Conservation (phyloP, 2,797 vertebrate species). For the Etheostoma nigrum region DNA sequence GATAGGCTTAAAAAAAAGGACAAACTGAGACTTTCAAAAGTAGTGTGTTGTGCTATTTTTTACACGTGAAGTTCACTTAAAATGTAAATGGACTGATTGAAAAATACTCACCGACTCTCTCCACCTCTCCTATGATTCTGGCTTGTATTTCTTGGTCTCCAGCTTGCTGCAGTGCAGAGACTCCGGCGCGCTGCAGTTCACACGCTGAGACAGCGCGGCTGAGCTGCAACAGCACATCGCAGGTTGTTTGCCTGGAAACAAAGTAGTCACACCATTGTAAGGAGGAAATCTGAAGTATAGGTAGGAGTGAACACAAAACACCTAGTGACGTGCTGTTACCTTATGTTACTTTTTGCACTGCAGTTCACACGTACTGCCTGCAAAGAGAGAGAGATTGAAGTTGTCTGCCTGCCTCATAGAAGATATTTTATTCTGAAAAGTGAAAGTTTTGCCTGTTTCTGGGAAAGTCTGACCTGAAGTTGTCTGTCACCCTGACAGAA, state of each 20-base stretch:
- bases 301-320: neutral
- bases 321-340: constrained; percentile 17
- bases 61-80: neutral
- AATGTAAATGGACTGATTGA: neutral
- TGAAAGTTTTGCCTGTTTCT: neutral
- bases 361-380: constrained; percentile 68
- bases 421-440: constrained; percentile 9
- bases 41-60: neutral
- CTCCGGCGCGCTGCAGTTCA: constrained; percentile 35
- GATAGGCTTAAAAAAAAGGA: neutral
- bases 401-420: neutral
- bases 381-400: neutral
- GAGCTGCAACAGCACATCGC: constrained; percentile 70
- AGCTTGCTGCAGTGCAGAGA: constrained; percentile 46
- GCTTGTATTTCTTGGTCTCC: neutral
- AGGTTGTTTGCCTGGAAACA: constrained; percentile 62
- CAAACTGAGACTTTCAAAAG: neutral
- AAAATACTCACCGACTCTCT: constrained; percentile 76
- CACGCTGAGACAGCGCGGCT: constrained; percentile 49
- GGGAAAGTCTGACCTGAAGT: constrained; percentile 60
- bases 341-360: neutral
- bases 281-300: neutral
- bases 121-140: constrained; percentile 52
- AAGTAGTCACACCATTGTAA: neutral
- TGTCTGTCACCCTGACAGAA: constrained; percentile 43